These are phyloP conservation scores for Cirrhinus mrigala DNA, from an alignment of 2,797 vertebrate species.

Conservation along the genomic window DNA sequence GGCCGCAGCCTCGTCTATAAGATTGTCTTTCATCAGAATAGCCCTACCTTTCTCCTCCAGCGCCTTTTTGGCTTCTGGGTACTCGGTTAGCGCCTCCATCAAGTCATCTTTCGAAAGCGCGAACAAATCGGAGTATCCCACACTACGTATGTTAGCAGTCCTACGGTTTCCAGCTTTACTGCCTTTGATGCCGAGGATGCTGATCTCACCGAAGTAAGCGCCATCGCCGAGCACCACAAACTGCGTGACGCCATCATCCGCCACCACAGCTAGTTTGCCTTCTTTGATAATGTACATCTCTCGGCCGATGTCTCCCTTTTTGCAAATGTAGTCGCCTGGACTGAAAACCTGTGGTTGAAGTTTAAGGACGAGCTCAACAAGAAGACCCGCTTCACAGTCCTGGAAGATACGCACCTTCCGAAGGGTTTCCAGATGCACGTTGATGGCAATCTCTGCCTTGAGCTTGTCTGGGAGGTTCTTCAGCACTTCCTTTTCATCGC, in stretches of 20 bases:
- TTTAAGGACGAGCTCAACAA: slow-evolving; percentile 94
- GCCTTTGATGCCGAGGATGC: slow-evolving; percentile 95
- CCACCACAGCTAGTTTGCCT: slow-evolving; percentile 93
- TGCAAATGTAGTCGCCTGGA: slow-evolving; percentile 96
- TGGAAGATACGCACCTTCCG: slow-evolving; percentile 95
- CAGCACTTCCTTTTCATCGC: slow-evolving; percentile 92
- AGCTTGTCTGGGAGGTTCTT: slow-evolving; percentile 95
- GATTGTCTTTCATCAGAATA: slow-evolving; percentile 95
- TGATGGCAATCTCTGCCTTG: slow-evolving; percentile 96
- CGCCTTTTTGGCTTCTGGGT: slow-evolving; percentile 91
- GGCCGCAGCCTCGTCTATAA: slow-evolving; percentile 88
- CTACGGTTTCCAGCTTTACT: slow-evolving; percentile 96
- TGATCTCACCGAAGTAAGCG: slow-evolving; percentile 98
- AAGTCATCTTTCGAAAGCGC: slow-evolving; percentile 96
- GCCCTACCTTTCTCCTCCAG: slow-evolving; percentile 94
- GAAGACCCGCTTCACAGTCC: slow-evolving; percentile 94
- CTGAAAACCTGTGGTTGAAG: slow-evolving; percentile 94
- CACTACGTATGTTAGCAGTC: slow-evolving; percentile 95
- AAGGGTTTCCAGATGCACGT: slow-evolving; percentile 93
- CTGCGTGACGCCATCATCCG: slow-evolving; percentile 93
- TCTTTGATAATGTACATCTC: slow-evolving; percentile 99
- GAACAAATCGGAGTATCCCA: slow-evolving; percentile 96
- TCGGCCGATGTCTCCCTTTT: slow-evolving; percentile 94
- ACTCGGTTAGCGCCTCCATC: slow-evolving; percentile 93
- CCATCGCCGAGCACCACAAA: slow-evolving; percentile 94